Percentiles rank a stretch among this genome's conserved stretches.
Conservation (phyloP, 2,797 vertebrate genomes). For the Loris lydekkerianus region DNA sequence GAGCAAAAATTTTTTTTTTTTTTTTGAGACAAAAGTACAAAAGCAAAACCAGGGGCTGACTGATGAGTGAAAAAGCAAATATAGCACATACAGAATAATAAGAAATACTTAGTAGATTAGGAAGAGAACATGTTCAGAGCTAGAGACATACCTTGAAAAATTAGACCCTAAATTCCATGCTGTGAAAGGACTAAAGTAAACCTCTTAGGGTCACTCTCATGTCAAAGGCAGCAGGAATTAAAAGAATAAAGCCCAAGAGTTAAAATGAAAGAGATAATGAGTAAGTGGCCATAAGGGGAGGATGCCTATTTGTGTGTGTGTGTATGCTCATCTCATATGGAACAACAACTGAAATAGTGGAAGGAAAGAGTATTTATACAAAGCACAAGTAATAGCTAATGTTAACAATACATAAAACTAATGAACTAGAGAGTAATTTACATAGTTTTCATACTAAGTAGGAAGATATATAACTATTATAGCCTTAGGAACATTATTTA, state of each 20-base stretch:
- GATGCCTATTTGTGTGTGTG: background rate
- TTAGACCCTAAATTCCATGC: background rate
- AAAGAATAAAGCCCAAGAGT: background rate
- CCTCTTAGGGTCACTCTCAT: background rate
- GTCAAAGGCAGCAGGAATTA: background rate
- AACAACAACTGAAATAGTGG: constrained; percentile 7
- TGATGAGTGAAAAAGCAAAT: constrained; percentile 36
- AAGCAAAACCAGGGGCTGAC: background rate
- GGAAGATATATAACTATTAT: background rate
- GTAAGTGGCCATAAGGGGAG: background rate
- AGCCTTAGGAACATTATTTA: constrained; percentile 26
- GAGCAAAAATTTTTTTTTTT: background rate
- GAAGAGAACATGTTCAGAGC: background rate
- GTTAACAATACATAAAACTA: background rate
- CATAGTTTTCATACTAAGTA: constrained; percentile 38
- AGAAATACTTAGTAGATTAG: background rate
- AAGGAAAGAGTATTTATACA: background rate
- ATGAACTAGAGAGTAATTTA: constrained; percentile 39
- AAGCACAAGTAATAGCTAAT: constrained; percentile 15
- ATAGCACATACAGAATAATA: background rate
- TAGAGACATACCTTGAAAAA: constrained; percentile 8
- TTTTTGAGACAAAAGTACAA: constrained; percentile 10
- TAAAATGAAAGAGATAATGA: background rate
- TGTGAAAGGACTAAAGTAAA: constrained; percentile 13
- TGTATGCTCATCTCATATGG: background rate